Base-by-base conservation (phyloP, 2,888 invertebrate species). In the Scaeva pyrastri region DNA sequence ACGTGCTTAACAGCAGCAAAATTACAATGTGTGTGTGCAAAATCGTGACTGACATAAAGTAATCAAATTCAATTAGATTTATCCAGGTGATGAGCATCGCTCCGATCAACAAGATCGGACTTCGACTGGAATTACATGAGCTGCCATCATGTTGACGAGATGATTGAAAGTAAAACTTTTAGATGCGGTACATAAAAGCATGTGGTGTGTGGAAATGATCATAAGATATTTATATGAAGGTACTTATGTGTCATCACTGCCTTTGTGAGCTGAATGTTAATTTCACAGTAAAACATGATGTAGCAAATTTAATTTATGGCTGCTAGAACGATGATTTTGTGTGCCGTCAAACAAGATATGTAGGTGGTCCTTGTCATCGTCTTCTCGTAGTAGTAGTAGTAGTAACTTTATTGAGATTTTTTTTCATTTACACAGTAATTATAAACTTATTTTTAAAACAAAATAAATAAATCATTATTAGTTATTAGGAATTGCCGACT, bases 41-140 rank as follows among this genome's bases (percentile, higher is more conserved):
- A 86, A 70, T 86, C 86, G 82, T 86, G 86, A 82, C 86, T 86
- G 86, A 86, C 86, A 86, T 86, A 82, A 77, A 74, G 77, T 86
- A 86, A 82, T 86, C 86, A 86, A 86, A 86, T 77, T 86, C 86
- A 86, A 86, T 86, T 86, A 86, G 86, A 86, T 86, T 64, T 48
- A 70, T 48, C 71, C 77, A 86, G 52, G 77, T 78, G 86, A 86
- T 86, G 86, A 82, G 82, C 82, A 77, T 78, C 86, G 71, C n/a
- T n/a, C 36, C 68, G 82, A 82, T 86, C 86, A 82, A 70, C 77
- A 39, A 70, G 70, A 78, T 78, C 86, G 74, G 77, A 71, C 86
- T 82, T 74, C 82, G 74, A 82, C 73, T 70, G 81, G 74, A 86
- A 86, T 86, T 82, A 78, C 77, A 70, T 74, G 50, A 50, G 11